phyloP scores from a whole-genome alignment of 2,113 vertebrate genomes.

The Brienomyrus brachyistius region DNA sequence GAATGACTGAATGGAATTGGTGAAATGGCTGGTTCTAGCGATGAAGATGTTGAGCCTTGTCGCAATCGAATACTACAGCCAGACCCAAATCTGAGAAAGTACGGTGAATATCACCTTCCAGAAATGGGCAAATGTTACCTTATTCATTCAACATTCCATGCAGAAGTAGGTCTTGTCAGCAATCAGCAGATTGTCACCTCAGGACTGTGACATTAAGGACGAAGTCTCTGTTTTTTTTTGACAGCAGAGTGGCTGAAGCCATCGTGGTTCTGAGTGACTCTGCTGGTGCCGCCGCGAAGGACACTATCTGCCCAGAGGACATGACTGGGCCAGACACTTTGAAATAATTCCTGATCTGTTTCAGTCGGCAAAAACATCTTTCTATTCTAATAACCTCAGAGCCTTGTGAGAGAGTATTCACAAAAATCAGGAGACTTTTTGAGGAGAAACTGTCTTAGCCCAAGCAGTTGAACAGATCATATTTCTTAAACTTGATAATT shows the following conservation, averaged over 20 bases:
- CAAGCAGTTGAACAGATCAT: background rate
- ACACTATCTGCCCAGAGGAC: background rate
- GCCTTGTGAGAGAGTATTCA: background rate
- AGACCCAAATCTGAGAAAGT: background rate
- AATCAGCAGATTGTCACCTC: background rate
- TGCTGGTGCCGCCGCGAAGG: background rate
- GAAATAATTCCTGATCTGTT: background rate
- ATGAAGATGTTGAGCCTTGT: background rate
- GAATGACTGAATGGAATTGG: background rate
- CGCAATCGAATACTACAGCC: background rate
- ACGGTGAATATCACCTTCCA: background rate
- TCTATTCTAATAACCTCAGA: background rate
- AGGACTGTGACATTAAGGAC: background rate
- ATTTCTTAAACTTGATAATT: background rate
- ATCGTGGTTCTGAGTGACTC: background rate
- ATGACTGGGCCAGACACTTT: background rate
- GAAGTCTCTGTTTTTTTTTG: background rate
- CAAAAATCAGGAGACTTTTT: background rate
- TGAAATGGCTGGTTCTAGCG: background rate
- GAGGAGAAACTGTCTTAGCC: background rate
- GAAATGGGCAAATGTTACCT: background rate
- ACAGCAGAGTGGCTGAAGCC: background rate
- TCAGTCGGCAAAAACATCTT: background rate
- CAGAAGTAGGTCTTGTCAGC: background rate
- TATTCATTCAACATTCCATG: background rate